These are phyloP conservation scores for Xanthorhoe spadicearia DNA, from an alignment of 2,888 invertebrate genomes.

Conservation along the genomic window DNA sequence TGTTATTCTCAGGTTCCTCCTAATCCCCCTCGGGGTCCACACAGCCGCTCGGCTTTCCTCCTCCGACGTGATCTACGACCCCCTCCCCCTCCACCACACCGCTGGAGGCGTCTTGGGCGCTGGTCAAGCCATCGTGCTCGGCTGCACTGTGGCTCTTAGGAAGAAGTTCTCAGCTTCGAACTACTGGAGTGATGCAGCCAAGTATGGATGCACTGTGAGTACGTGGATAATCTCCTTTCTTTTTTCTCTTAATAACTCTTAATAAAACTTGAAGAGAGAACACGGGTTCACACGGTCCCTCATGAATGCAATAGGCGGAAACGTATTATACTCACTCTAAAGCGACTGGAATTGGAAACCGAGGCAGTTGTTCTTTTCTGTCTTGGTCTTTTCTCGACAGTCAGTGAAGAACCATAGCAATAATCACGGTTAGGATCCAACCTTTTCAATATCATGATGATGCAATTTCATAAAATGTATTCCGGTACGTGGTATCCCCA, in stretches of 20 bases:
- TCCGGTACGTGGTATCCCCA: too few relatives aligned
- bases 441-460: too few relatives aligned
- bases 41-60: conserved; percentile 85
- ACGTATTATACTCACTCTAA: too few relatives aligned
- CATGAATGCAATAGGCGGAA: too few relatives aligned
- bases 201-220: conserved; percentile 94
- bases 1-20: conserved; percentile 85
- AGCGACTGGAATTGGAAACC: too few relatives aligned
- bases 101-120: conserved; percentile 95
- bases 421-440: too few relatives aligned
- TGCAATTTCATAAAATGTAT: too few relatives aligned
- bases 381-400: too few relatives aligned
- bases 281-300: too few relatives aligned
- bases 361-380: too few relatives aligned
- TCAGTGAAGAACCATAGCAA: too few relatives aligned
- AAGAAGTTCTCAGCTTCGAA: conserved; percentile 97
- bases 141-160: conserved; percentile 92
- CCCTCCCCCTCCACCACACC: conserved; percentile 97
- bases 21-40: conserved; percentile 87
- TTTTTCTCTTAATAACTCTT: not conserved
- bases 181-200: conserved; percentile 96
- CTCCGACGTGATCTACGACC: conserved; percentile 92
- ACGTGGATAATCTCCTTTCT: not conserved
- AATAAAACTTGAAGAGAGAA: too few relatives aligned
- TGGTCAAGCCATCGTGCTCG: conserved; percentile 90